phyloP scores from a whole-genome alignment of 35 echinoderm and acorn worm species.

The Lytechinus variegatus region DNA sequence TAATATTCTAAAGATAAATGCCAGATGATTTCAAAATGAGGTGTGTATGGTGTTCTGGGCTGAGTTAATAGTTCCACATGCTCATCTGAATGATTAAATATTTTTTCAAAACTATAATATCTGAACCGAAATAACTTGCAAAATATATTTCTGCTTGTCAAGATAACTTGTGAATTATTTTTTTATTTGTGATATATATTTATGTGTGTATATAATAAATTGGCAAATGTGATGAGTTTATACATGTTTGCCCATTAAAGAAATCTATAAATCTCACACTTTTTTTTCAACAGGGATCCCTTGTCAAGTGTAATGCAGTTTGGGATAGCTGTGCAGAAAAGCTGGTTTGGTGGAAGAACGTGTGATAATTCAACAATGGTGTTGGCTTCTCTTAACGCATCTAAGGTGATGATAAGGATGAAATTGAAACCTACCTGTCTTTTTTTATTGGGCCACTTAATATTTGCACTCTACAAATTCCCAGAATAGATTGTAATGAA shows the following conservation, averaged over 20 bases:
- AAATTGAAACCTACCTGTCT: too few species aligned
- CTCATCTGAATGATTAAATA: too few species aligned
- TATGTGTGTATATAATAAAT: neutral
- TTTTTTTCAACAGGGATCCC: neutral
- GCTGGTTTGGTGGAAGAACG: neutral
- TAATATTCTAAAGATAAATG: too few species aligned
- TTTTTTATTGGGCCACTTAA: too few species aligned
- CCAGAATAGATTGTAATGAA: too few species aligned
- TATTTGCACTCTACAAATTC: too few species aligned
- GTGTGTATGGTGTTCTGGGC: too few species aligned
- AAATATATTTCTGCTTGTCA: neutral
- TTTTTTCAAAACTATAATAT: too few species aligned
- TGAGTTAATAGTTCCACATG: too few species aligned
- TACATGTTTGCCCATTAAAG: neutral
- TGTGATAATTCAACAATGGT: slow-evolving; percentile 40
- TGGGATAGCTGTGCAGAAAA: neutral
- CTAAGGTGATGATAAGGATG: neutral
- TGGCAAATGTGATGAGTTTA: neutral
- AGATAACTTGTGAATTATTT: neutral
- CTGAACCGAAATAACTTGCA: neutral
- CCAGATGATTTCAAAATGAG: too few species aligned
- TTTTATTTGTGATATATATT: neutral
- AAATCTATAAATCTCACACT: neutral
- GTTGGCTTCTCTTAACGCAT: neutral
- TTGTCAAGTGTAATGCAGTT: neutral